phyloP scores from a whole-genome alignment of 2,797 vertebrate genomes.

The Lepidocolaptes lacrymiger region DNA sequence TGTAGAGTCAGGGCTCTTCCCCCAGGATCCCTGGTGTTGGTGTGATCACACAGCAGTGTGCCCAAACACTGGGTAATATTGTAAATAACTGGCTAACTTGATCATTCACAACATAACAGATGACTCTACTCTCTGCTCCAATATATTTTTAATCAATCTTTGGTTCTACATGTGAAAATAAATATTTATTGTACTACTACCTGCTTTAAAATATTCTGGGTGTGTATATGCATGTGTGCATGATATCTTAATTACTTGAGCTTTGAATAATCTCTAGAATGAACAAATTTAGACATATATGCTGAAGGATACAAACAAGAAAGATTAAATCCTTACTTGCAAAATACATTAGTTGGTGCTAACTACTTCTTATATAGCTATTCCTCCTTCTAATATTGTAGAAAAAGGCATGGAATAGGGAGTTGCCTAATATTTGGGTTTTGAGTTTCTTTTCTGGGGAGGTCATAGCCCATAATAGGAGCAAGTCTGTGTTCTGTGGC shows the following conservation, averaged over 20 bases:
- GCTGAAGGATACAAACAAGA: neutral
- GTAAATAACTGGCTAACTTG: neutral
- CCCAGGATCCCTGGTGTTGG: neutral
- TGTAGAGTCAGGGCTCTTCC: neutral
- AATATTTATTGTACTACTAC: neutral
- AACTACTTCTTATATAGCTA: neutral
- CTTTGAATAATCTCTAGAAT: neutral
- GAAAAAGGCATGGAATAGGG: neutral
- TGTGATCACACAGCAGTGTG: neutral
- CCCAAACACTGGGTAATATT: too few relatives aligned
- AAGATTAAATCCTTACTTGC: neutral
- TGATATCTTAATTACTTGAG: neutral
- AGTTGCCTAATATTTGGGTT: neutral
- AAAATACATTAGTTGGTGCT: too few relatives aligned
- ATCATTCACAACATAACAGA: neutral
- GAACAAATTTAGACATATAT: neutral
- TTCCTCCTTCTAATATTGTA: neutral
- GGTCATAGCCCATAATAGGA: neutral
- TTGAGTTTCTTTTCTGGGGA: neutral
- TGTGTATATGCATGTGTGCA: rapidly evolving
- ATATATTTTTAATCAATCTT: neutral
- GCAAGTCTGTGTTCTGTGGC: neutral
- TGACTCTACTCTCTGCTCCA: neutral
- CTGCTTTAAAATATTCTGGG: neutral
- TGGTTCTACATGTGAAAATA: rapidly evolving